Evolutionary conservation across 2,888 invertebrate genomes (phyloP), one percentile per base, ranked within the genome.

Genomic region (Penaeus monodon): DNA sequence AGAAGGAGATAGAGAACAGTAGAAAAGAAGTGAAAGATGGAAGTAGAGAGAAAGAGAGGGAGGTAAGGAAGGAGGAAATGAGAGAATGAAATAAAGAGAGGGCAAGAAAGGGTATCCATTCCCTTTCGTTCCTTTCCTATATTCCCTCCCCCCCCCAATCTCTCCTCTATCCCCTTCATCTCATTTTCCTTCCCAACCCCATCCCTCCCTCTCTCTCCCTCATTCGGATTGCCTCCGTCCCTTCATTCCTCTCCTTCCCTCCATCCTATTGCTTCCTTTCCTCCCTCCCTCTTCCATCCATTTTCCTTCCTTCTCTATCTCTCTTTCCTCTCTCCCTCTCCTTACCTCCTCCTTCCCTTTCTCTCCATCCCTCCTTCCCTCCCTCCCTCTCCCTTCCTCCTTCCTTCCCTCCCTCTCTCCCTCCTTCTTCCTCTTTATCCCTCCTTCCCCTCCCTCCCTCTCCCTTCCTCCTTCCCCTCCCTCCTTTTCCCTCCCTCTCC

Each of bases 1-100:
- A 22, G 22, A 1, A 17, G 12, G 8, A 2, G 0, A 38, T 0
- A 10, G 29, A 1, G 1, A 2, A 20, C 0, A 10, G 8, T 4
- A 12, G 8, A 17, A 38, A 20, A 29, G 17, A 7, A 27, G 73
- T 6, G 27, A 27, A 10, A 22, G 38, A 22, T n/a, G 27, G 29
- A 73, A 38, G 38, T n/a, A 33, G 2, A 12, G 73, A 73, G 17
- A 73, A 38, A 38, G 73, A 10, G 38, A 12, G 38, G 1, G 27
- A 73, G 17, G 38, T 27, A 49, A 49, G 10, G 49, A 49, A 49
- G 14, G 49, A 49, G 49, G 14, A 49, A 49, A 8, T 49, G 10
- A 57, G 57, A 57, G 57, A 57, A 2, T 14, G 57, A 12, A 14
- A 49, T 12, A 49, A 12, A 57, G 57, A 57, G 57, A 57, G 17